Base-by-base conservation (phyloP, 2,797 vertebrate genomes). In the Cynodonichthys magdalenae region DNA sequence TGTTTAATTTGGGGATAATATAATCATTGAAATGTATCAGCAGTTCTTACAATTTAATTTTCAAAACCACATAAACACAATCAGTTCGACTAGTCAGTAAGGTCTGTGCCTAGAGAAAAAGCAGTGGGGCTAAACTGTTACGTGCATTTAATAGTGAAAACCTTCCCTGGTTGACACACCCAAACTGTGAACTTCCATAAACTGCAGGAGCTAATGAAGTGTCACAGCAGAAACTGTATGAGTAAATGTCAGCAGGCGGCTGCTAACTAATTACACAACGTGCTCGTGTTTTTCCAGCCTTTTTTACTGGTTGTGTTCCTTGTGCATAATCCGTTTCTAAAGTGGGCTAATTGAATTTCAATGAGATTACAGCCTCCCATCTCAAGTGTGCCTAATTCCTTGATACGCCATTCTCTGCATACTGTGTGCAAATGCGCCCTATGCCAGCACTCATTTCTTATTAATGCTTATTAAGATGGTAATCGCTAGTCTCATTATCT, bases 271-370 rank as follows among this genome's bases (percentile, higher is more conserved):
- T 81, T 71, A 44, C n/a, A 53, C 24, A 18, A 60, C 19, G 6
- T 17, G 46, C 42, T 66, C 50, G 63, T 74, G 58, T 71, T 86
- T 82, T 56, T 34, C 50, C 24, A 31, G 5, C 44, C 52, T 6
- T 52, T 79, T 46, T 45, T 42, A 44, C 59, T 72, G 44, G 78
- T 79, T 79, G 78, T 68, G 64, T 83, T 78, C 77, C 81, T 76
- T n/a, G 34, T 45, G 65, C 69, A 71, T 78, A 86, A 87, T 86
- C 78, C 56, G 63, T 78, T 75, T 78, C 66, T 63, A 57, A 84
- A 84, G 65, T 69, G 19, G 76, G 71, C 63, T 81, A 83, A 83
- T 74, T 88, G 71, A 87, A 90, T 85, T 82, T 87, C 82, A 71
- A 87, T 82, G 78, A 86, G 78, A 88, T 86, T 80, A 80, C 31